Base-by-base conservation (phyloP, 2,113 vertebrate genomes). In the Abramis brama region DNA sequence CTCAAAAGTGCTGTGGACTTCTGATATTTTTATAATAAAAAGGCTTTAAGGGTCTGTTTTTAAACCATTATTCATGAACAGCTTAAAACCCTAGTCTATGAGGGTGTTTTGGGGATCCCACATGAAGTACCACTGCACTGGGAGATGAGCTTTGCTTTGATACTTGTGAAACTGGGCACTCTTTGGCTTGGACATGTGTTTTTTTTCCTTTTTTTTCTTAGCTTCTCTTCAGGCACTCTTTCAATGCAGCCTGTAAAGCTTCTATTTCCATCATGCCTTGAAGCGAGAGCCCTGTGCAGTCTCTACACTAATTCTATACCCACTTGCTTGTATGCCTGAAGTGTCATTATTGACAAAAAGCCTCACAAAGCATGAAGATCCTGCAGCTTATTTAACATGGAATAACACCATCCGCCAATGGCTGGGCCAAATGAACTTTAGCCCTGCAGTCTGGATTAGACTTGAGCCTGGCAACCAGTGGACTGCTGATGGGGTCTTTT, bases 401-500 rank as follows among this genome's bases (percentile, higher is more conserved):
- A 92, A 92, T 89, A 89, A 90, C 88, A 33, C 88, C 92, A 91
- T 68, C 11, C 47, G 89, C 85, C 91, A 89, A 55, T 87, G 86
- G 88, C 89, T 85, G 91, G 85, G 47, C 87, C 92, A 90, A 92
- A 94, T 92, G 88, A 91, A 86, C 87, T 83, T 90, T 87, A 86
- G 86, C 89, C 88, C 86, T 86, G 83, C 83, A 86, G 88, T 89
- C 89, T 89, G 92, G 94, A 94, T 94, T 94, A 94, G 88, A 87
- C 91, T 68, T 85, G 83, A 86, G 89, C 90, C 89, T 79, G 77
- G 86, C 90, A 89, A 88, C 90, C 88, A 82, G 36, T 87, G 86
- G 88, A 90, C 59, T 93, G 95, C 94, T 95, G 95, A 95, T 91
- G 79, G 88, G 87, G 93, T 86, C 86, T 89, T 94, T 95, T 91